These are phyloP conservation scores for Crocuta crocuta DNA, from an alignment of 2,113 vertebrate species.

Conservation along the genomic window DNA sequence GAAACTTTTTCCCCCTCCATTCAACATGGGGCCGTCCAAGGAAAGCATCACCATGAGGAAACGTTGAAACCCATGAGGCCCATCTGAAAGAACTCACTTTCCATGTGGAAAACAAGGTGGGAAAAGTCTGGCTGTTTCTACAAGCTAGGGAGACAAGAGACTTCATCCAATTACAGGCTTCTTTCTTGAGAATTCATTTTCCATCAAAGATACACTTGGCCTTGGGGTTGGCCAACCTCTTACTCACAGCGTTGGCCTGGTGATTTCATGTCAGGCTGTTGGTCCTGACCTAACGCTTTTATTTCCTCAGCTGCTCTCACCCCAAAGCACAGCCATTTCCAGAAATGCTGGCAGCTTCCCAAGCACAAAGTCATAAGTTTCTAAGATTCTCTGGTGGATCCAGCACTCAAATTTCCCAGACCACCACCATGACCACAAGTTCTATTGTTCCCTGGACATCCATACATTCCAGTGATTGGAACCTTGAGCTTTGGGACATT, in stretches of 20 bases:
- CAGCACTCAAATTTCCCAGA: constrained; percentile 71
- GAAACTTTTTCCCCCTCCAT: not conserved
- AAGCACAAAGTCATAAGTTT: constrained; percentile 79
- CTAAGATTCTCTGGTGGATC: constrained; percentile 73
- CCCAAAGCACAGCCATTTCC: constrained; percentile 78
- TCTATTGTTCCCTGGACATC: not conserved
- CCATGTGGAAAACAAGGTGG: not conserved
- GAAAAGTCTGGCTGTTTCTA: not conserved
- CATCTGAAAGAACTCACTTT: not conserved
- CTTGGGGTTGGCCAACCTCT: not conserved
- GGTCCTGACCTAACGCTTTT: constrained; percentile 80
- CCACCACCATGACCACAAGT: not conserved
- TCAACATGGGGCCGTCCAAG: not conserved
- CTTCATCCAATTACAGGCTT: not conserved
- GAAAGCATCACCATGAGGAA: not conserved
- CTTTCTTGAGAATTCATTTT: constrained; percentile 2
- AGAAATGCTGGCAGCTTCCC: constrained; percentile 78
- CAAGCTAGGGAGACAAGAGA: not conserved
- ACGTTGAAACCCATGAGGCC: not conserved
- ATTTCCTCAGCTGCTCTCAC: constrained; percentile 83
- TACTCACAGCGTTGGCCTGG: constrained; percentile 70
- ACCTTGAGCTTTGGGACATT: not conserved
- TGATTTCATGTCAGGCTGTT: constrained; percentile 75
- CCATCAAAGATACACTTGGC: constrained; percentile 3
- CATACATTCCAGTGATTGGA: not conserved